Evolutionary conservation across 1,140 invertebrate species (phyloP).

Genomic region (Lordiphosa mommai): DNA sequence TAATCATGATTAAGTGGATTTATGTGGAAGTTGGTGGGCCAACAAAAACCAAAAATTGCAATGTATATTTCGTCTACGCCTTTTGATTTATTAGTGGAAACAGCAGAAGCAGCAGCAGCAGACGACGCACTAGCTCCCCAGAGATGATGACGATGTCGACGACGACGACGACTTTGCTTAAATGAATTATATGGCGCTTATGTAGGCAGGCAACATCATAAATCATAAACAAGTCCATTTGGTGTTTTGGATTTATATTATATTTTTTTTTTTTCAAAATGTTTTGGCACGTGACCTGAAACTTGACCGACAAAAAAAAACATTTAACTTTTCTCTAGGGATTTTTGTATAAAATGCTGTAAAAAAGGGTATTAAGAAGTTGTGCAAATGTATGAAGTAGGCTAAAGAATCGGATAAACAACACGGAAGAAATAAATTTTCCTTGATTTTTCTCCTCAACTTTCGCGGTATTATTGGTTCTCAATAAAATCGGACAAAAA

Average conservation of each 20-base stretch:
- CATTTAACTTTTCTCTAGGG: no score
- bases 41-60: slow-evolving; percentile 10
- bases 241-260: not conserved
- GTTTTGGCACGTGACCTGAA: slow-evolving; percentile 27
- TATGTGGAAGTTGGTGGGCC: slow-evolving; percentile 7
- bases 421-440: no score
- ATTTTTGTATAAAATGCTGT: no score
- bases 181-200: slow-evolving; percentile 26
- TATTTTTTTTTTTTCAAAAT: not conserved
- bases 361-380: no score
- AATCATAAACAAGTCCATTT: slow-evolving; percentile 24
- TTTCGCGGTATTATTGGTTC: no score
- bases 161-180: slow-evolving; percentile 8
- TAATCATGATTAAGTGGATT: slow-evolving; percentile 37
- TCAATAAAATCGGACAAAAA: no score
- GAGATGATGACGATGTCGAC: not conserved
- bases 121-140: not conserved
- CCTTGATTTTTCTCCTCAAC: no score
- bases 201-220: slow-evolving; percentile 19
- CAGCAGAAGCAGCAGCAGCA: slow-evolving; percentile 1
- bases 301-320: not conserved
- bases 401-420: no score
- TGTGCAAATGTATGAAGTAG: no score
- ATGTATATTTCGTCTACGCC: slow-evolving; percentile 1
- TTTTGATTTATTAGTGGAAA: slow-evolving; percentile 28